phyloP scores from a whole-genome alignment of 2,888 invertebrate species.

The Drosophila neotestacea region DNA sequence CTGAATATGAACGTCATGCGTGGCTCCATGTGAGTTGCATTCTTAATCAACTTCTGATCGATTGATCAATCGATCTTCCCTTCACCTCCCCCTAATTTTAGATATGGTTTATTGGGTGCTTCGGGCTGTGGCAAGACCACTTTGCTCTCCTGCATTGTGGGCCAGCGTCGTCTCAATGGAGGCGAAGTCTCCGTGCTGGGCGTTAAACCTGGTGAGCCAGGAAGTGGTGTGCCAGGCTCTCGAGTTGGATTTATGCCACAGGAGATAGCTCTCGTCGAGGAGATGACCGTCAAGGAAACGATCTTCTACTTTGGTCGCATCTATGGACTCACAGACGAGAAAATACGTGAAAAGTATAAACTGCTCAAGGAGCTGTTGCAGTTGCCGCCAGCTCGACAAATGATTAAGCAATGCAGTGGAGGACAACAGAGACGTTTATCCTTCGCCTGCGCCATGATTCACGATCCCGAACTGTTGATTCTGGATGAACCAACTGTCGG shows the following conservation, averaged over 20 bases:
- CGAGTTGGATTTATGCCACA: constrained; percentile 96
- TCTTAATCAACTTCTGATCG: constrained; percentile 44
- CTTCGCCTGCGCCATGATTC: constrained; percentile 94
- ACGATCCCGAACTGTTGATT: constrained; percentile 94
- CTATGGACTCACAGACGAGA: constrained; percentile 90
- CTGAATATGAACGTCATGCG: constrained; percentile 91
- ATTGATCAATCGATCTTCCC: constrained; percentile 14
- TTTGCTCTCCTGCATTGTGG: constrained; percentile 93
- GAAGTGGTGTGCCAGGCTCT: constrained; percentile 89
- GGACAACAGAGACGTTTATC: constrained; percentile 96
- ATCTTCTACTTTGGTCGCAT: constrained; percentile 95
- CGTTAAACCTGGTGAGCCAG: constrained; percentile 88
- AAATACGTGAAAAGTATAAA: constrained; percentile 88
- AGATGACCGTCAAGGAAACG: constrained; percentile 93
- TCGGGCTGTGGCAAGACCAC: constrained; percentile 97
- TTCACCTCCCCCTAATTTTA: constrained; percentile 70
- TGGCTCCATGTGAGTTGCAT: constrained; percentile 91
- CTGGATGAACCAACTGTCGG: constrained; percentile 98
- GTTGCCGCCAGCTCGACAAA: constrained; percentile 89
- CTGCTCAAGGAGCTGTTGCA: constrained; percentile 91
- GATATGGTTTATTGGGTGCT: constrained; percentile 94
- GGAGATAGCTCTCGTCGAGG: constrained; percentile 92
- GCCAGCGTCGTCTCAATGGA: constrained; percentile 89
- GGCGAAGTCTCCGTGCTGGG: constrained; percentile 92
- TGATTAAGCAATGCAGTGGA: constrained; percentile 92